Base-by-base conservation (phyloP, 1,140 invertebrate genomes). In the Olivierus martensii region DNA sequence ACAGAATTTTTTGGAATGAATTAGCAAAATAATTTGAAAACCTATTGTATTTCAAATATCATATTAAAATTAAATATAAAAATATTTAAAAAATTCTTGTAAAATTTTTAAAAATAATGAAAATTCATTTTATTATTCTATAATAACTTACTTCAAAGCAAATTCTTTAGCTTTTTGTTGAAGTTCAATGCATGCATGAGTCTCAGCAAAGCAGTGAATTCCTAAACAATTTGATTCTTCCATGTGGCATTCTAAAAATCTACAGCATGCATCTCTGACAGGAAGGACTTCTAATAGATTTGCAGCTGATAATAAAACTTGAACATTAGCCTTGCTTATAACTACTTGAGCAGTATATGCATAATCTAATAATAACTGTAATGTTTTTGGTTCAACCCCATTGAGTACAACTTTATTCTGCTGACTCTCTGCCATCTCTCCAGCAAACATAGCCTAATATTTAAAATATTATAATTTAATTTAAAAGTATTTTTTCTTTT, bases 161-260 rank as follows among this genome's bases (percentile, higher is more conserved):
- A 63, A 73, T 36, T 62, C 62, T 57, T 69, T 67, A 3, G 75
- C 73, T 59, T 70, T 73, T 37, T 68, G 59, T 53, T 71, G 68
- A 4, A 77, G 63, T 39, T 72, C 67, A 19, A 56, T 61, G 58
- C 75, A 77, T 38, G 70, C 69, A 64, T 76, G 75, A 18, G 69
- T 61, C 60, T 77, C 76, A 46, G 75, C 75, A 67, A 77, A 77
- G 55, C 74, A 75, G 55, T 75, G 72, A 47, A 77, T 76, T 1
- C 75, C 75, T 38, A 77, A 61, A 62, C 72, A 73, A 61, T 77
- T 77, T 11, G 66, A 63, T 39, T 71, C 69, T 58, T 77, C 75
- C 70, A 77, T 76, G 60, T 77, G 72, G 44, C 67, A 65, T 57
- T 74, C 71, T 21, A 77, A 59, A 58, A 74, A 77, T 15, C 63